phyloP scores from a whole-genome alignment of 2,888 invertebrate genomes.

The Plagiodera versicolora region DNA sequence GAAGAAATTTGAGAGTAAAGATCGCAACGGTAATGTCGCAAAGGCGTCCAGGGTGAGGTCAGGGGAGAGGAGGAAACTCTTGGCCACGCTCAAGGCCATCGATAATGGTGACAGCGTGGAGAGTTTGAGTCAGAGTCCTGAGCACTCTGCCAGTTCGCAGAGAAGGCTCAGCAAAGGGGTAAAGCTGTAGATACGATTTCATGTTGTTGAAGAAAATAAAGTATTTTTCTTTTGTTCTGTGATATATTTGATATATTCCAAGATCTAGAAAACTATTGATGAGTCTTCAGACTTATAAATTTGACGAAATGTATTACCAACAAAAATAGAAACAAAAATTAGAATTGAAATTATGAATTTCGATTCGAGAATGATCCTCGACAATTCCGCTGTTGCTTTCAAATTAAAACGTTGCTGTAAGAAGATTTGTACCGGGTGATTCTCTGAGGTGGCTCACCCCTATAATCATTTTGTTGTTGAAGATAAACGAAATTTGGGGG shows the following conservation, averaged over 20 bases:
- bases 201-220: background rate
- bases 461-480: too few species aligned
- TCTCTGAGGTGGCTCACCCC: too few species aligned
- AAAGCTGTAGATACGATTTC: background rate
- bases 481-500: too few species aligned
- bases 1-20: constrained; percentile 40
- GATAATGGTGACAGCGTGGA: constrained; percentile 57
- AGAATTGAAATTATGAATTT: too few species aligned
- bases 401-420: too few species aligned
- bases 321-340: too few species aligned
- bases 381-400: too few species aligned
- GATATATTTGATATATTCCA: background rate
- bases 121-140: constrained; percentile 27
- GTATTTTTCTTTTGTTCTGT: background rate
- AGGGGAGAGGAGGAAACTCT: constrained; percentile 60
- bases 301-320: too few species aligned
- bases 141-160: constrained; percentile 12
- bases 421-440: too few species aligned
- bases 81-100: constrained; percentile 66
- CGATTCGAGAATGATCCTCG: too few species aligned
- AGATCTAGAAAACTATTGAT: too few species aligned
- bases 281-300: too few species aligned
- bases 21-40: constrained; percentile 31
- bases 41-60: constrained; percentile 40
- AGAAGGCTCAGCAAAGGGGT: background rate